Conservation (phyloP, 2,797 vertebrate genomes). For the Siniperca scherzeri region DNA sequence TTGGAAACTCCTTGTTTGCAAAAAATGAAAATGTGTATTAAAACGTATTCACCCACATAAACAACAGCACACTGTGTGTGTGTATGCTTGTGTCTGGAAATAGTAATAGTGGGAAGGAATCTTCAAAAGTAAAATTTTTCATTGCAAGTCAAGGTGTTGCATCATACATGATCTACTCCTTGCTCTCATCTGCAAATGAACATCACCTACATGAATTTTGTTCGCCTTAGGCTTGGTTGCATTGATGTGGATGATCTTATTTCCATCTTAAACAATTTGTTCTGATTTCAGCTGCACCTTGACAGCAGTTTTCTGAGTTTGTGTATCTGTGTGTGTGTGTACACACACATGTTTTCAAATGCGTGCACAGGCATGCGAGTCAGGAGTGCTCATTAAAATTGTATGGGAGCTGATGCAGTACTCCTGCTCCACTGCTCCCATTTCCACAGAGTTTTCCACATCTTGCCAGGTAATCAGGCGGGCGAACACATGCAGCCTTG, state of each 20-base stretch:
- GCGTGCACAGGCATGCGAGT: slow-evolving; percentile 37
- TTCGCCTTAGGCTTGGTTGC: slow-evolving; percentile 1
- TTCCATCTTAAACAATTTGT: slow-evolving; percentile 36
- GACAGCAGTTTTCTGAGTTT: slow-evolving; percentile 19
- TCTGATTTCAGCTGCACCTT: slow-evolving; percentile 40
- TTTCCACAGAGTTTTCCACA: slow-evolving; percentile 42
- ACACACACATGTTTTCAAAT: slow-evolving; percentile 26
- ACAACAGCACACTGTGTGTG: neutral
- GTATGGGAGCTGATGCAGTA: slow-evolving; percentile 37
- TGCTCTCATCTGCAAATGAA: slow-evolving; percentile 28
- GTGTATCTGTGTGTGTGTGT: neutral
- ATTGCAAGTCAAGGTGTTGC: neutral
- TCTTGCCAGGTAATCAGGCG: slow-evolving; percentile 56
- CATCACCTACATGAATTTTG: slow-evolving; percentile 14
- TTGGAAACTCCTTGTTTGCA: neutral
- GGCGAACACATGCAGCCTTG: slow-evolving; percentile 12
- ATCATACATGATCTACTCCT: slow-evolving; percentile 20
- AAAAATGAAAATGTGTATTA: neutral
- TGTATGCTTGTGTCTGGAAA: neutral
- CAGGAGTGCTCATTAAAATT: slow-evolving; percentile 65
- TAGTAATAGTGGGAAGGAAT: slow-evolving; percentile 1
- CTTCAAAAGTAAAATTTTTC: slow-evolving; percentile 11
- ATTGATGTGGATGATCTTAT: slow-evolving; percentile 26
- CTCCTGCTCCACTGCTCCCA: slow-evolving; percentile 43
- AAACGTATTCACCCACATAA: neutral